Percentiles rank a stretch among this genome's conserved stretches.
Conservation (phyloP, 1,140 invertebrate genomes). For the Whitmania pigra region DNA sequence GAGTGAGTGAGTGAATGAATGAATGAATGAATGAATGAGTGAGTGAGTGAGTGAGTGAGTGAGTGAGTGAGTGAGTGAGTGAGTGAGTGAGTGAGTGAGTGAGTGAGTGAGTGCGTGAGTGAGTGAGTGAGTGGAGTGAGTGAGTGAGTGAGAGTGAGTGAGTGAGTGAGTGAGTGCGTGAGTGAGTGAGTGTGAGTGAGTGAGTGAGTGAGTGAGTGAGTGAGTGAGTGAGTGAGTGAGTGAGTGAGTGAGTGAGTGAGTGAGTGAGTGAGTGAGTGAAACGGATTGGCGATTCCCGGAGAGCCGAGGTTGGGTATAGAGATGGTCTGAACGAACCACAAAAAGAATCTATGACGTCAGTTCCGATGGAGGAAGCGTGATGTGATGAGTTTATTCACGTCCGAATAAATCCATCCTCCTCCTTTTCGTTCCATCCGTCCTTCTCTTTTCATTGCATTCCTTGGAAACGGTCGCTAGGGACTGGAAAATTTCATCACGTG, state of each 20-base stretch:
- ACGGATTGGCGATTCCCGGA: too few species aligned
- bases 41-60: slow-evolving; percentile 22
- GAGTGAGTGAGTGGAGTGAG: slow-evolving; percentile 12
- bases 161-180: slow-evolving; percentile 21
- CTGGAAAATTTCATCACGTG: too few species aligned
- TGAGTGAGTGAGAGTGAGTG: neutral
- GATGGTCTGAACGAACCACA: too few species aligned
- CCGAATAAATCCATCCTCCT: too few species aligned
- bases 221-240: slow-evolving; percentile 19
- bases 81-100: slow-evolving; percentile 22
- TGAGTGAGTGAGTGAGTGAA: slow-evolving; percentile 29
- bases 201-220: slow-evolving; percentile 23
- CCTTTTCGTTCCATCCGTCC: too few species aligned
- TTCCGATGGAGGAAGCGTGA: too few species aligned
- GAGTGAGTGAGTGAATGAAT: slow-evolving; percentile 9
- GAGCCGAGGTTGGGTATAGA: too few species aligned
- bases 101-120: slow-evolving; percentile 23
- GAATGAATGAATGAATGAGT: slow-evolving; percentile 20
- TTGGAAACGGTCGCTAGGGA: too few species aligned
- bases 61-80: slow-evolving; percentile 22
- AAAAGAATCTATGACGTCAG: too few species aligned
- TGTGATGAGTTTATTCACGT: too few species aligned
- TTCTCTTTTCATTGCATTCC: too few species aligned
- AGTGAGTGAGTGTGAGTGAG: slow-evolving; percentile 19
- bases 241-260: slow-evolving; percentile 24